Percentiles rank a stretch among this genome's conserved stretches.
These are phyloP conservation scores for Cetonia aurata DNA, from an alignment of 2,888 invertebrate species.

Conservation along the genomic window DNA sequence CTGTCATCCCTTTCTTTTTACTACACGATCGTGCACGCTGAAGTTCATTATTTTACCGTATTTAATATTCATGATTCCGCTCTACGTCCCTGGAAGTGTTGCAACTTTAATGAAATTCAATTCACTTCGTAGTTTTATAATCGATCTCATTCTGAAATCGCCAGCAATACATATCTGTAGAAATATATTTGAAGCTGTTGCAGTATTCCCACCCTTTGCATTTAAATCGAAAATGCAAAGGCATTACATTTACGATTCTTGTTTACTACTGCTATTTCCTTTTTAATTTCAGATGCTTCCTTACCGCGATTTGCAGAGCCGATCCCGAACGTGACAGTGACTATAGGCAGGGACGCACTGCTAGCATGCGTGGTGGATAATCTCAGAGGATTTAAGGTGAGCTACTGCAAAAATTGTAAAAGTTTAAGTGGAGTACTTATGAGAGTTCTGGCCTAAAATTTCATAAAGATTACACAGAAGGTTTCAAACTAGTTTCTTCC, in stretches of 20 bases:
- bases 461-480: too few relatives aligned
- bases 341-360: conserved; percentile 87
- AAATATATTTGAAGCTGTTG: too few relatives aligned
- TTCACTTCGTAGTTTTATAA: too few relatives aligned
- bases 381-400: conserved; percentile 87
- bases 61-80: neutral
- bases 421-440: too few relatives aligned
- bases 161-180: too few relatives aligned
- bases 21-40: neutral
- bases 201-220: neutral
- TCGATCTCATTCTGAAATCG: too few relatives aligned
- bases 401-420: conserved; percentile 50
- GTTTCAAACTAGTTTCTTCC: too few relatives aligned
- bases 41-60: neutral
- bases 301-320: conserved; percentile 89
- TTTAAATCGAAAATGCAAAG: too few relatives aligned
- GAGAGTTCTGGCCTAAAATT: too few relatives aligned
- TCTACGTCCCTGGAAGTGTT: too few relatives aligned
- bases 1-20: conserved; percentile 1
- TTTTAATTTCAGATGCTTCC: conserved; percentile 62
- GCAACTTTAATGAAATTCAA: too few relatives aligned
- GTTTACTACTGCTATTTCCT: neutral
- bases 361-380: conserved; percentile 92
- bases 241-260: neutral
- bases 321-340: conserved; percentile 91